phyloP scores from a whole-genome alignment of 2,113 vertebrate species.

The Eurystomus gularis region DNA sequence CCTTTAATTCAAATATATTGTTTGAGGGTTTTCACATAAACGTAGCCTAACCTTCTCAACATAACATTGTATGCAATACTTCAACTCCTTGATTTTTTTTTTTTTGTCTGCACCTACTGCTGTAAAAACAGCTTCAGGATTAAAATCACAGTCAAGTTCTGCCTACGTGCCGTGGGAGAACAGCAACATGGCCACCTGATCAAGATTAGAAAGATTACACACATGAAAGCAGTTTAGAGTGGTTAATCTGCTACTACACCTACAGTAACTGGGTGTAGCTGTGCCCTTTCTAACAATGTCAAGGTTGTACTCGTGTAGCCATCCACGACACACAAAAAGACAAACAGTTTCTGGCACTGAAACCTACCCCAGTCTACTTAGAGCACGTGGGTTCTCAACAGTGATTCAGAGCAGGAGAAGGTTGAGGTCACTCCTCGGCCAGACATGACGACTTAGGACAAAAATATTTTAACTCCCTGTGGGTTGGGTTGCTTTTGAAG shows the following conservation, averaged over 20 bases:
- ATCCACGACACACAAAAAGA: neutral
- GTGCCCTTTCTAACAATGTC: conserved; percentile 49
- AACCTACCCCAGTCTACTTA: neutral
- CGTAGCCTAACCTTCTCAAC: neutral
- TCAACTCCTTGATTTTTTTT: neutral
- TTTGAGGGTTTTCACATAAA: neutral
- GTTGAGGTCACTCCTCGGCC: conserved; percentile 37
- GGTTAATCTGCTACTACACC: conserved; percentile 68
- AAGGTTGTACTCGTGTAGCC: conserved; percentile 36
- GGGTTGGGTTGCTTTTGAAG: neutral
- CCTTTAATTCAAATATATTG: neutral
- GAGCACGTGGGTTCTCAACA: neutral
- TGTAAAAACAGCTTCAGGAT: conserved; percentile 1
- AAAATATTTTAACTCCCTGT: conserved; percentile 44
- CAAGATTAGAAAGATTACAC: conserved; percentile 62
- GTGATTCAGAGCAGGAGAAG: conserved; percentile 37
- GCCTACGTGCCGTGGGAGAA: conserved; percentile 33
- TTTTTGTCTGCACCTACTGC: neutral
- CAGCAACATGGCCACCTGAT: conserved; percentile 18
- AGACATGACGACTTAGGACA: neutral
- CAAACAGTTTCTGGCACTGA: conserved; percentile 44
- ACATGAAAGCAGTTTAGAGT: conserved; percentile 37
- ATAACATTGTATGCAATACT: neutral
- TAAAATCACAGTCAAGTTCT: neutral
- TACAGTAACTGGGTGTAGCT: conserved; percentile 21